phyloP scores from a whole-genome alignment of 92 coral and sea anemone genomes.

The Parazoanthus darwini region DNA sequence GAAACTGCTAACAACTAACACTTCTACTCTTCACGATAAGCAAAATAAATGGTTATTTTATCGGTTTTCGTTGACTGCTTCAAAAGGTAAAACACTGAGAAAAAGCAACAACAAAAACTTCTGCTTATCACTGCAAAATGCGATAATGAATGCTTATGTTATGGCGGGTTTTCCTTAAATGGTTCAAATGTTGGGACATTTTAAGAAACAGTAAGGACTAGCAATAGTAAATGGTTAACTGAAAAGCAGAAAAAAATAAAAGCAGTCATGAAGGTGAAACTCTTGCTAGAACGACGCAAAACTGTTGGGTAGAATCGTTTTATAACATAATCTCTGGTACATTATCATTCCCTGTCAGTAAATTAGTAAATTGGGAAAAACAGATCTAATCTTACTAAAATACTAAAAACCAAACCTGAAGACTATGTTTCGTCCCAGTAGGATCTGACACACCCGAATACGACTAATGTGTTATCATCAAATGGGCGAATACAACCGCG shows the following conservation, averaged over 20 bases:
- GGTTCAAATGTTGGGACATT: background rate
- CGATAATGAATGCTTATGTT: too few relatives aligned
- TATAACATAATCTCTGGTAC: background rate
- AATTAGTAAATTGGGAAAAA: too few relatives aligned
- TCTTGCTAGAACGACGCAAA: background rate
- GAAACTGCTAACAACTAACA: too few relatives aligned
- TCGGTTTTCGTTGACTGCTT: too few relatives aligned
- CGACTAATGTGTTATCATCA: background rate
- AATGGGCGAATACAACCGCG: background rate
- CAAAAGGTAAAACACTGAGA: too few relatives aligned
- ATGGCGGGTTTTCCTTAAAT: background rate
- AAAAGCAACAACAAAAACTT: too few relatives aligned
- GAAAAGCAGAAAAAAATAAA: background rate
- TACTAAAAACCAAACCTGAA: constrained; percentile 21
- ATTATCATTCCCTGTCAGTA: background rate
- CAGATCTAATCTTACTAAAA: background rate
- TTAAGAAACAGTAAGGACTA: too few relatives aligned
- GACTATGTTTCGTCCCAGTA: background rate
- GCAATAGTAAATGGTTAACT: background rate
- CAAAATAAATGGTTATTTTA: background rate
- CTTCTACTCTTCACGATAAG: background rate
- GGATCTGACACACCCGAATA: background rate
- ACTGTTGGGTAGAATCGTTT: background rate
- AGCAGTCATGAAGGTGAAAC: background rate
- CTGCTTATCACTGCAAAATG: too few relatives aligned